A percentile compares a stretch with the other conserved stretches of the same genome.
Evolutionary conservation across 37 sponge, comb jelly and placozoan species (phyloP).

Genomic region (Ianthella basta): DNA sequence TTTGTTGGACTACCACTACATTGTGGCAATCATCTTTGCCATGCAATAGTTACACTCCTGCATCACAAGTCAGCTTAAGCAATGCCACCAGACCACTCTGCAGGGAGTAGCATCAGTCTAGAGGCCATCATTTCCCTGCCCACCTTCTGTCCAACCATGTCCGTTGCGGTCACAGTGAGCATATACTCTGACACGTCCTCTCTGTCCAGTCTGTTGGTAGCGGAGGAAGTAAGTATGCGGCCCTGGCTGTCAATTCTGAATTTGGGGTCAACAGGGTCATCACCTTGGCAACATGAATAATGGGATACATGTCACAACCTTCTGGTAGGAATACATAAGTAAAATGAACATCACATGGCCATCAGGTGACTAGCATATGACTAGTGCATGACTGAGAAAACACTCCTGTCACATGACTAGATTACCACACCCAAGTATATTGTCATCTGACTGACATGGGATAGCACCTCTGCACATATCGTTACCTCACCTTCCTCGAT

Average conservation of each 20-base stretch:
- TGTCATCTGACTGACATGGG: background rate
- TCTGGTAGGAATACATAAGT: background rate
- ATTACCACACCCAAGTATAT: background rate
- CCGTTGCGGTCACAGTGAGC: background rate
- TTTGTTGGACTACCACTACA: too few species aligned
- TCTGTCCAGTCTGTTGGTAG: background rate
- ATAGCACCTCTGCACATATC: background rate
- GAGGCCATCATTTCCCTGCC: background rate
- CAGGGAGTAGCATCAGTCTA: too few species aligned
- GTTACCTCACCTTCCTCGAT: background rate
- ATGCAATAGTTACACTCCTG: too few species aligned
- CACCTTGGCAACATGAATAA: background rate
- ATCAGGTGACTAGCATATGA: too few species aligned
- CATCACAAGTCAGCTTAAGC: too few species aligned
- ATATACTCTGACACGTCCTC: background rate
- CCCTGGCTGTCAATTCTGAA: background rate
- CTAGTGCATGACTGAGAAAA: background rate
- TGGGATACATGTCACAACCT: background rate
- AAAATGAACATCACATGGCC: too few species aligned
- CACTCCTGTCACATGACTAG: background rate
- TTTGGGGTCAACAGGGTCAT: conserved; percentile 7
- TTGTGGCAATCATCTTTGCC: too few species aligned
- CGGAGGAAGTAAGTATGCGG: background rate
- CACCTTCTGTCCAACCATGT: background rate
- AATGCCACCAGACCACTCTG: too few species aligned